Percentiles rank a stretch among this genome's conserved stretches.
Evolutionary conservation across 2,888 invertebrate species (phyloP).

Genomic region (Abscondita cerata): DNA sequence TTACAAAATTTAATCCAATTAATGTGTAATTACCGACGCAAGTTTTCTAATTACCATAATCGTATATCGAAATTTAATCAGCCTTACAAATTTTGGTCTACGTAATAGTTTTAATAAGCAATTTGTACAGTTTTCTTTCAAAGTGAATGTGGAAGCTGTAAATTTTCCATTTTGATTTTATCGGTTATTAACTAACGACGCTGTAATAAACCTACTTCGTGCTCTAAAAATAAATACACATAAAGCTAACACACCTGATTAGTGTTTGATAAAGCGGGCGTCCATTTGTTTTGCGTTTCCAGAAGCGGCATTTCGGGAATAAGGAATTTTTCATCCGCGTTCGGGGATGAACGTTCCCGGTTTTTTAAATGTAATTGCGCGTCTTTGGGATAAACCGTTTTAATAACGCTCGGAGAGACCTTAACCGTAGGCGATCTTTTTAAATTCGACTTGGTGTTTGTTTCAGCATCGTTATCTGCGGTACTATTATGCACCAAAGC

Average conservation of each 20-base stretch:
- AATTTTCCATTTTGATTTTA: too few relatives aligned
- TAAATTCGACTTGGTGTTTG: slow-evolving; percentile 38
- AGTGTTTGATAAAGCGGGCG: slow-evolving; percentile 39
- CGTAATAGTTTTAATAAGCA: too few relatives aligned
- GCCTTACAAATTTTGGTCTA: too few relatives aligned
- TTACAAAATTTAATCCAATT: too few relatives aligned
- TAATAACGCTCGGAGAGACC: slow-evolving; percentile 58
- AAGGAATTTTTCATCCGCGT: slow-evolving; percentile 17
- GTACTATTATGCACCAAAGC: slow-evolving; percentile 47
- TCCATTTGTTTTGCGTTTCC: slow-evolving; percentile 47
- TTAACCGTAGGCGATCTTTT: slow-evolving; percentile 62
- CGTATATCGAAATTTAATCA: too few relatives aligned
- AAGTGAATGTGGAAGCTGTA: too few relatives aligned
- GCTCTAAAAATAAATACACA: slow-evolving; percentile 40
- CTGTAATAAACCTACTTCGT: not conserved
- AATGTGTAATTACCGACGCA: too few relatives aligned
- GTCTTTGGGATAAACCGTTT: slow-evolving; percentile 53
- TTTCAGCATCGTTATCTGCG: slow-evolving; percentile 9
- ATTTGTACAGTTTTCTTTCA: too few relatives aligned
- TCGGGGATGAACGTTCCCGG: slow-evolving; percentile 44
- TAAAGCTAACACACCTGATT: slow-evolving; percentile 54
- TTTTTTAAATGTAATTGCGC: slow-evolving; percentile 52
- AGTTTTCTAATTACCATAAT: too few relatives aligned
- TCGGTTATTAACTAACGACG: too few relatives aligned
- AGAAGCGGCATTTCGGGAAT: slow-evolving; percentile 56